Conservation (phyloP, 1,140 invertebrate genomes). For the Diuraphis noxia region DNA sequence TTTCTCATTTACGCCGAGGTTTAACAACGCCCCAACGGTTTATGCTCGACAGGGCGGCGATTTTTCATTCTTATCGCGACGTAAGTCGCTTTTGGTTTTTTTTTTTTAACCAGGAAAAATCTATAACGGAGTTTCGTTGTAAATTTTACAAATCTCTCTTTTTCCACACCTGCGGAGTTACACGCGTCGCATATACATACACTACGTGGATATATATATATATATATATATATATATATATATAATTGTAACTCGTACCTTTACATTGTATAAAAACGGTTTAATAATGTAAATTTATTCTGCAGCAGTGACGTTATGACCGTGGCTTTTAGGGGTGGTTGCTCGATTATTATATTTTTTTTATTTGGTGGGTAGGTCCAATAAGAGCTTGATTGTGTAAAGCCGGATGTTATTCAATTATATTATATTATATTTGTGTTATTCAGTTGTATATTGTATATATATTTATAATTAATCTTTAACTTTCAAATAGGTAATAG, state of each 20-base stretch:
- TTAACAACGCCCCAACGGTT: constrained; percentile 25
- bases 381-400: not conserved
- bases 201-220: not conserved
- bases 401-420: no score
- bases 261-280: not conserved
- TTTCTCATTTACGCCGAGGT: constrained; percentile 36
- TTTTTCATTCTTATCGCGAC: constrained; percentile 41
- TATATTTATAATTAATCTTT: no score
- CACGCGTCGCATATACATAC: not conserved
- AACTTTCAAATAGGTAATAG: no score
- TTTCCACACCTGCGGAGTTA: not conserved
- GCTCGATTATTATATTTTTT: not conserved
- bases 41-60: constrained; percentile 3
- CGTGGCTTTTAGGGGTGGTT: not conserved
- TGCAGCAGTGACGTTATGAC: not conserved
- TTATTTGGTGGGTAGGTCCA: not conserved
- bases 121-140: constrained; percentile 13
- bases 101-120: not conserved
- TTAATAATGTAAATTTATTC: constrained; percentile 1
- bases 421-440: no score
- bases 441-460: no score
- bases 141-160: constrained; percentile 26
- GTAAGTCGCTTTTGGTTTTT: constrained; percentile 19
- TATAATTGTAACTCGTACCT: not conserved
- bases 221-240: not conserved